Percentiles rank a stretch among this genome's conserved stretches.
Evolutionary conservation across 2,113 vertebrate species (phyloP).

Genomic region (Lophochroa leadbeateri): DNA sequence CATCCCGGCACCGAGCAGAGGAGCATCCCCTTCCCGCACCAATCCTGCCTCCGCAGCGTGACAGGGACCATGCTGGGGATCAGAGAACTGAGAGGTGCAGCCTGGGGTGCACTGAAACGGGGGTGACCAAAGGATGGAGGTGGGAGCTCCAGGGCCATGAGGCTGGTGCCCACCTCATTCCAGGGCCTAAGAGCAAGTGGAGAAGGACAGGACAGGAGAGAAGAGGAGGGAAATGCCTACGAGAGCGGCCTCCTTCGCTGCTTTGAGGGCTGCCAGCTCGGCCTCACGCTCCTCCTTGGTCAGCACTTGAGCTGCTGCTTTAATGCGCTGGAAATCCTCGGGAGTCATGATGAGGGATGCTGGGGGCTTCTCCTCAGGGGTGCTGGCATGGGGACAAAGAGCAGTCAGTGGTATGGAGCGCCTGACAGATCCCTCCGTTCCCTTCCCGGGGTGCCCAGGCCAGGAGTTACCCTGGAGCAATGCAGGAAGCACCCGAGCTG

Average conservation of each 20-base stretch:
- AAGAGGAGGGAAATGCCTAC: slow-evolving; percentile 21
- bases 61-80: background rate
- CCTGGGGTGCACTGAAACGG: background rate
- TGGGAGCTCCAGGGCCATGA: background rate
- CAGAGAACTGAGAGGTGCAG: background rate
- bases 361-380: slow-evolving; percentile 77
- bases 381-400: slow-evolving; percentile 46
- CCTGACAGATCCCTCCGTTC: fast-evolving
- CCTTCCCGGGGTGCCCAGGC: background rate
- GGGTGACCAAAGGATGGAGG: background rate
- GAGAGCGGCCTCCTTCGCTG: slow-evolving; percentile 69
- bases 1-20: too few species aligned
- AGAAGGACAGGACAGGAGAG: too few species aligned
- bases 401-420: fast-evolving
- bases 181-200: background rate
- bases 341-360: slow-evolving; percentile 76
- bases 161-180: background rate
- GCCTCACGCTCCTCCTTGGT: slow-evolving; percentile 73
- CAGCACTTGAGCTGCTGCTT: slow-evolving; percentile 56
- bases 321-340: slow-evolving; percentile 77
- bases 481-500: background rate
- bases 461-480: background rate
- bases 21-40: background rate
- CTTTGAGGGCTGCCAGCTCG: slow-evolving; percentile 52
- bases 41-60: background rate